A percentile compares a stretch with the other conserved stretches of the same genome.
phyloP scores from a whole-genome alignment of 2,888 invertebrate species.

The Pseudococcus longispinus region DNA sequence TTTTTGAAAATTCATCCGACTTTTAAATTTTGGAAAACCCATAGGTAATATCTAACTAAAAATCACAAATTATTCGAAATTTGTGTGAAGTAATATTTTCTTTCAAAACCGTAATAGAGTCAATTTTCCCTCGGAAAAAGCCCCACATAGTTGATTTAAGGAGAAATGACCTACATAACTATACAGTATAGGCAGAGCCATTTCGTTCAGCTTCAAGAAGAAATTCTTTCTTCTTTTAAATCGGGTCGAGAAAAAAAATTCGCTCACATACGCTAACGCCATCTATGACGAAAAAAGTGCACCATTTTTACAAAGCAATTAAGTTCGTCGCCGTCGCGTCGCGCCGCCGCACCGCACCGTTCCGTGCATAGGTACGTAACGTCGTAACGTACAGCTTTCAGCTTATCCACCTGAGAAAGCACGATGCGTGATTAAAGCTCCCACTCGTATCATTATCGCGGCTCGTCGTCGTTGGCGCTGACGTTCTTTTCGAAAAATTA shows the following conservation, averaged over 20 bases:
- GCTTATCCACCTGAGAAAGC: conserved; percentile 22
- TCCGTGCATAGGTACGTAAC: too few relatives aligned
- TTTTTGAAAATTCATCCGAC: too few relatives aligned
- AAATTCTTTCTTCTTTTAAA: conserved; percentile 12
- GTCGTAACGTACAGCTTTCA: neutral
- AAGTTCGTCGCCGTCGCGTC: neutral
- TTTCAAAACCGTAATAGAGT: too few relatives aligned
- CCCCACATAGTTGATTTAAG: too few relatives aligned
- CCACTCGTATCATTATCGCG: neutral
- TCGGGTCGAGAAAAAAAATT: neutral
- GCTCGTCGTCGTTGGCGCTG: neutral
- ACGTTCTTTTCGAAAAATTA: neutral
- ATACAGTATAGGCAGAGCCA: too few relatives aligned
- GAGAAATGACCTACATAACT: too few relatives aligned
- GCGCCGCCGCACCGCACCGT: neutral
- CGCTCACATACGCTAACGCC: neutral
- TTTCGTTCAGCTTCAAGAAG: neutral
- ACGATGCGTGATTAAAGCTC: neutral
- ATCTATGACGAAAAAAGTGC: neutral
- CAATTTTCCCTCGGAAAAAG: too few relatives aligned
- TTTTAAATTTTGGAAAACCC: too few relatives aligned
- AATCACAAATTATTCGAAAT: too few relatives aligned
- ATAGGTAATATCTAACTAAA: too few relatives aligned
- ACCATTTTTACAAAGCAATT: conserved; percentile 13
- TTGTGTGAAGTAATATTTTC: too few relatives aligned